Conservation (phyloP, 2,888 invertebrate species). For the Drosophila prostipennis region DNA sequence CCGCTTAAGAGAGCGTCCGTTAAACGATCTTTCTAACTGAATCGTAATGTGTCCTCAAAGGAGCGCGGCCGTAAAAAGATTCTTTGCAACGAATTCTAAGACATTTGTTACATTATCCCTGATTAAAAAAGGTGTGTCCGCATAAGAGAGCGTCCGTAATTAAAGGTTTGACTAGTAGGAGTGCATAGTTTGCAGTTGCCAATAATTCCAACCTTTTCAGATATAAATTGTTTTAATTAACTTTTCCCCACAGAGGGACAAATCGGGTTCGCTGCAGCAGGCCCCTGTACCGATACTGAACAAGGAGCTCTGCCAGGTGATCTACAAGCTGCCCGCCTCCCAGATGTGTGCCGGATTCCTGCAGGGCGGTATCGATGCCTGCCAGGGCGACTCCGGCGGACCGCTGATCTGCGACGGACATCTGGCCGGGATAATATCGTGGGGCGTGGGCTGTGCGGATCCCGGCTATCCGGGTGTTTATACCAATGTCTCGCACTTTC, state of each 20-base stretch:
- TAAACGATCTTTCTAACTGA: too few species aligned
- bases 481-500: conserved; percentile 85
- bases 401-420: conserved; percentile 88
- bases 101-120: too few species aligned
- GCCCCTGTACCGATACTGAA: conserved; percentile 49
- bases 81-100: too few species aligned
- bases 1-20: neutral
- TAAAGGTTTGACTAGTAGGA: too few species aligned
- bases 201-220: neutral
- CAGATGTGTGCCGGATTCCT: conserved; percentile 64
- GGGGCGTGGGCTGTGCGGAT: conserved; percentile 91
- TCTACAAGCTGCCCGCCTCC: conserved; percentile 46
- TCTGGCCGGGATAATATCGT: conserved; percentile 91
- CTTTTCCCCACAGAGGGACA: conserved; percentile 10
- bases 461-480: conserved; percentile 91
- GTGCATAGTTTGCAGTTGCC: neutral
- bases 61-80: too few species aligned
- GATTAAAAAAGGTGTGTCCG: too few species aligned
- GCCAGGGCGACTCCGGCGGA: conserved; percentile 93
- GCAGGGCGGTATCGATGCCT: conserved; percentile 83
- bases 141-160: neutral
- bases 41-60: too few species aligned
- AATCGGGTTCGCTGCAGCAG: conserved; percentile 25
- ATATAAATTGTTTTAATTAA: neutral
- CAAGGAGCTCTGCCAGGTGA: conserved; percentile 34